Conservation (phyloP, 2,113 vertebrate genomes). For the Nothoprocta pentlandii region DNA sequence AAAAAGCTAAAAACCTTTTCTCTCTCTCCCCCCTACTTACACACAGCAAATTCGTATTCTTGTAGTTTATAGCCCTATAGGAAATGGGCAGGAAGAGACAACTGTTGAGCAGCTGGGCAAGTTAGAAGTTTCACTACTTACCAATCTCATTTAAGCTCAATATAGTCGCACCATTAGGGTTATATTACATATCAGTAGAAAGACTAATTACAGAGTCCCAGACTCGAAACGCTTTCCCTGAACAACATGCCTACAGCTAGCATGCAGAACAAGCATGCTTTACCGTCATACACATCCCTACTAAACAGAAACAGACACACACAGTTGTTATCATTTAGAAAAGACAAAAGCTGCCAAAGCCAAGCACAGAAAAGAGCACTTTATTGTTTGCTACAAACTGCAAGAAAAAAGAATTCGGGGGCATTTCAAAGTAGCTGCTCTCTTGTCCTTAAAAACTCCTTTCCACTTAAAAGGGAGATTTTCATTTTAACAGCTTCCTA, state of each 20-base stretch:
- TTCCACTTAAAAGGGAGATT: constrained; percentile 44
- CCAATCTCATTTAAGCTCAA: constrained; percentile 1
- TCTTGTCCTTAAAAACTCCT: constrained; percentile 60
- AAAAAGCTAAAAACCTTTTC: background rate
- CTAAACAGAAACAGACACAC: background rate
- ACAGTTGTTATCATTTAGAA: constrained; percentile 47
- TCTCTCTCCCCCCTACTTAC: background rate
- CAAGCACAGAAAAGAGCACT: constrained; percentile 21
- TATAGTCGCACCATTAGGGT: constrained; percentile 47
- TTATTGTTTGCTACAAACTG: constrained; percentile 70
- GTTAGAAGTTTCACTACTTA: constrained; percentile 13
- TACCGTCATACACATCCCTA: background rate
- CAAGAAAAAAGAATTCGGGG: constrained; percentile 46
- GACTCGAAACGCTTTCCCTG: constrained; percentile 24
- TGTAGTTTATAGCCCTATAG: background rate
- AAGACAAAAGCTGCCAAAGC: constrained; percentile 62
- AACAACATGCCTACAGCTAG: constrained; percentile 34
- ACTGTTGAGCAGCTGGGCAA: constrained; percentile 52
- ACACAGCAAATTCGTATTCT: background rate
- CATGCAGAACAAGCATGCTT: background rate
- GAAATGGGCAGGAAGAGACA: background rate
- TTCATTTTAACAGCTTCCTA: constrained; percentile 45
- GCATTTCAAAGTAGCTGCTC: constrained; percentile 56
- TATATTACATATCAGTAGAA: constrained; percentile 63
- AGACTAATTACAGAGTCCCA: constrained; percentile 32